These are phyloP conservation scores for Biston stratarius DNA, from an alignment of 2,888 invertebrate genomes.

Conservation along the genomic window DNA sequence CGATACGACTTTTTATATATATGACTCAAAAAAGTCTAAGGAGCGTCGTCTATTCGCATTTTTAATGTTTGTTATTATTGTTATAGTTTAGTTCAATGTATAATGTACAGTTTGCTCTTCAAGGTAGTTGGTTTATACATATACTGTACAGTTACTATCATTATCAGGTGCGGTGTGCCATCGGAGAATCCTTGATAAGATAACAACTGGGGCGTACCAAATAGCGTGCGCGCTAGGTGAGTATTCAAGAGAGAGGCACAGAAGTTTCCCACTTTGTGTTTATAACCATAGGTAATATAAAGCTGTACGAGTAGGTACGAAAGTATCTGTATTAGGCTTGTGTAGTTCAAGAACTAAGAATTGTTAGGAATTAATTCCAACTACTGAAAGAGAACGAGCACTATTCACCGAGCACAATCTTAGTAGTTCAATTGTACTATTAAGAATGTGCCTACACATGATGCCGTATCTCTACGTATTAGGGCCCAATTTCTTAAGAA, in stretches of 20 bases:
- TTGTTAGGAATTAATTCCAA: too few relatives aligned
- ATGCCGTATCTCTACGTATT: too few relatives aligned
- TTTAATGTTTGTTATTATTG: neutral
- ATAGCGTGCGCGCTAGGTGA: slow-evolving; percentile 27
- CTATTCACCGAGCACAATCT: too few relatives aligned
- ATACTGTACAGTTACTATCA: slow-evolving; percentile 32
- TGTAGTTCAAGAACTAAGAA: too few relatives aligned
- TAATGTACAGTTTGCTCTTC: neutral
- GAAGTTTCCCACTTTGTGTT: neutral
- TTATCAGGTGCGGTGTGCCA: slow-evolving; percentile 35
- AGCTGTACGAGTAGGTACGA: too few relatives aligned
- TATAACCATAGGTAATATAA: neutral
- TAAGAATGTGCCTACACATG: too few relatives aligned
- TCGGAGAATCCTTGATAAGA: slow-evolving; percentile 57
- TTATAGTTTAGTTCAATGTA: neutral
- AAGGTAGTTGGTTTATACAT: neutral
- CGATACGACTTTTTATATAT: too few relatives aligned
- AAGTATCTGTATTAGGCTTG: too few relatives aligned
- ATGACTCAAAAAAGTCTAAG: too few relatives aligned
- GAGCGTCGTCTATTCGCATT: neutral
- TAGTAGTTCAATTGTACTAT: too few relatives aligned
- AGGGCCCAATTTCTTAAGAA: too few relatives aligned
- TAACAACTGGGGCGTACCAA: slow-evolving; percentile 42
- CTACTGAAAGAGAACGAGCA: too few relatives aligned
- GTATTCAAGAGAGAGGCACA: slow-evolving; percentile 11